Conservation (phyloP, 1,140 invertebrate genomes). For the Coenobita brevimanus region DNA sequence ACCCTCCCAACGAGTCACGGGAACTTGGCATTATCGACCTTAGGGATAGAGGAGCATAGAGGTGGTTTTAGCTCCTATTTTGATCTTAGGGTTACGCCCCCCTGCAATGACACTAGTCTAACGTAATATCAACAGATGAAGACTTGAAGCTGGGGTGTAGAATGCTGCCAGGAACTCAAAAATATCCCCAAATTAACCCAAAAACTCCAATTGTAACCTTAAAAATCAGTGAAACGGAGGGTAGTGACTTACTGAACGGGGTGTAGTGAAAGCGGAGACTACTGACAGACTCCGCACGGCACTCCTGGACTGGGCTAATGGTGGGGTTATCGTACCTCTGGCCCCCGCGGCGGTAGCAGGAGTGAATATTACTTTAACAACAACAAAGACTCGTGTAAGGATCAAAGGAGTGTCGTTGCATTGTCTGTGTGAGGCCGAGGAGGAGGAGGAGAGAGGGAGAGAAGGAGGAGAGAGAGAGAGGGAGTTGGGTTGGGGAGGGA, state of each 20-base stretch:
- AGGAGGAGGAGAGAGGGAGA: neutral
- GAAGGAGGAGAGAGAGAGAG: neutral
- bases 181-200: neutral
- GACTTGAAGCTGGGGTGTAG: slow-evolving; percentile 25
- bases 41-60: neutral
- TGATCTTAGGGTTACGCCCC: neutral
- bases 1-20: neutral
- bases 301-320: no score
- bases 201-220: neutral
- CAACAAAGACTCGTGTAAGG: slow-evolving; percentile 56
- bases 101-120: slow-evolving; percentile 35
- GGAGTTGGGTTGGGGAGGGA: neutral
- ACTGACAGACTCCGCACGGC: no score
- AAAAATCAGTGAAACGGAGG: neutral
- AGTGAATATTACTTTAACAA: slow-evolving; percentile 65
- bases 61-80: neutral
- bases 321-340: slow-evolving; percentile 11
- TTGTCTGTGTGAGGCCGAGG: slow-evolving; percentile 35
- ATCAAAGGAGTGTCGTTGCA: slow-evolving; percentile 55
- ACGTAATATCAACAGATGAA: slow-evolving; percentile 67
- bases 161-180: neutral
- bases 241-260: neutral
- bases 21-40: neutral
- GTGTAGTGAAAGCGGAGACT: slow-evolving; percentile 5
- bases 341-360: slow-evolving; percentile 36